phyloP scores from a whole-genome alignment of 1,140 invertebrate species.

The Protaetia brevitarsis region DNA sequence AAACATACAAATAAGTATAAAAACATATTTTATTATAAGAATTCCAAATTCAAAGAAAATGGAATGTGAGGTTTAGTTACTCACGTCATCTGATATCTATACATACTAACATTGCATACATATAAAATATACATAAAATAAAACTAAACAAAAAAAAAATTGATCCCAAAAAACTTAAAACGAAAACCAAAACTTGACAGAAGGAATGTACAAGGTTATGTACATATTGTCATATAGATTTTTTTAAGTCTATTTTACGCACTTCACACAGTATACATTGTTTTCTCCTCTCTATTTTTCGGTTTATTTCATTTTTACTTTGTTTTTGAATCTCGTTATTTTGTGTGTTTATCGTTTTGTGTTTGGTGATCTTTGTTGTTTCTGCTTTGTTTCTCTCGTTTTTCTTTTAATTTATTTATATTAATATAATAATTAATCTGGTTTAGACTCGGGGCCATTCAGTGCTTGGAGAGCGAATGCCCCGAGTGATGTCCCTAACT shows the following conservation, averaged over 20 bases:
- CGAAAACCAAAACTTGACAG: no score
- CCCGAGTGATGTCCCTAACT: conserved; percentile 70
- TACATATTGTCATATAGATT: conserved; percentile 52
- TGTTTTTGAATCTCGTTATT: neutral
- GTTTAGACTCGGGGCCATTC: conserved; percentile 41
- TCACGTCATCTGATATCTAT: neutral
- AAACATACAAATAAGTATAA: conserved; percentile 9
- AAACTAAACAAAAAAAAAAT: conserved; percentile 8
- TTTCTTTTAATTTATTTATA: conserved; percentile 13
- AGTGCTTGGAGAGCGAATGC: conserved; percentile 49
- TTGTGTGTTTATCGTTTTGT: neutral
- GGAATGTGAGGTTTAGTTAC: neutral
- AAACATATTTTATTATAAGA: neutral
- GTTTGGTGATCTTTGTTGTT: neutral
- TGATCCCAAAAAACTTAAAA: neutral
- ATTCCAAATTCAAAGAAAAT: neutral
- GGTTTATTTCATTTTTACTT: neutral
- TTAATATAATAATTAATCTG: conserved; percentile 9
- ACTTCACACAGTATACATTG: conserved; percentile 23
- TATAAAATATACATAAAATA: conserved; percentile 21
- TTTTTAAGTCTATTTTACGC: conserved; percentile 43
- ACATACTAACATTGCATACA: neutral
- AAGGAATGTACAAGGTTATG: conserved; percentile 47
- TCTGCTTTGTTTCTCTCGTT: conserved; percentile 3
- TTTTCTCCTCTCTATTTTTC: neutral